Evolutionary conservation across 2,888 invertebrate genomes (phyloP), one percentile per base, ranked within the genome.

Genomic region (Capitulum mitella): DNA sequence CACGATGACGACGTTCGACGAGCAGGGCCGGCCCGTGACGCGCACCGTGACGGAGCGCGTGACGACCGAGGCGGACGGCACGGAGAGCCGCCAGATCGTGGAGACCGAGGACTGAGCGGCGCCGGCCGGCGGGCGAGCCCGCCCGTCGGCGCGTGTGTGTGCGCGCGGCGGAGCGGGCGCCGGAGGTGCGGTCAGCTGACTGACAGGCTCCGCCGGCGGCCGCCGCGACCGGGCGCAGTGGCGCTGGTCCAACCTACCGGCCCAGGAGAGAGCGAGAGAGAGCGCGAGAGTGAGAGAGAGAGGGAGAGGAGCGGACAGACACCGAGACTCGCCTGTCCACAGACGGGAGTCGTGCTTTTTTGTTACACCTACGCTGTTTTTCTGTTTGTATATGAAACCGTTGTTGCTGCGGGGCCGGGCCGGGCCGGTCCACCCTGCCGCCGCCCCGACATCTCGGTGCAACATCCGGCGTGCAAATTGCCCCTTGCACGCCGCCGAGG

Each of bases 61-160:
- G 37, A 40, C 40, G 26, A 70, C 70, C 70, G 70, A 70, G 16
- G 37, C 70, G 1, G 70, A 70, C 40, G 70, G 70, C 70, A 40
- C 70, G 37, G 70, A 70, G 70, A 40, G 34, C 1, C 37, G 70
- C 22, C 8, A 37, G 37, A 37, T 26, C 5, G 70, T 70, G 19
- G 70, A 70, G 40, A 70, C 70, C 40, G 70, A 70, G 37, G 70
- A 70, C 64, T 64, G 34, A 64, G 64, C 29, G 61, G 12, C 61
- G 32, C 61, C 1, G 22, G 54, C 54, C n/a, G n/a, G 10, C 58
- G 6, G 43, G 6, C 43, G 43, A 43, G 43, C 43, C 10, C n/a
- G n/a, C 58, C 29, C 10, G 8, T 29, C 29, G 58, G 58, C 58
- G 54, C 6, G 1, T 6, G 22, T 26, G 22, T 16, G 54, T 26